phyloP scores from a whole-genome alignment of 2,797 vertebrate species.

The Hypotaenidia okinawae region DNA sequence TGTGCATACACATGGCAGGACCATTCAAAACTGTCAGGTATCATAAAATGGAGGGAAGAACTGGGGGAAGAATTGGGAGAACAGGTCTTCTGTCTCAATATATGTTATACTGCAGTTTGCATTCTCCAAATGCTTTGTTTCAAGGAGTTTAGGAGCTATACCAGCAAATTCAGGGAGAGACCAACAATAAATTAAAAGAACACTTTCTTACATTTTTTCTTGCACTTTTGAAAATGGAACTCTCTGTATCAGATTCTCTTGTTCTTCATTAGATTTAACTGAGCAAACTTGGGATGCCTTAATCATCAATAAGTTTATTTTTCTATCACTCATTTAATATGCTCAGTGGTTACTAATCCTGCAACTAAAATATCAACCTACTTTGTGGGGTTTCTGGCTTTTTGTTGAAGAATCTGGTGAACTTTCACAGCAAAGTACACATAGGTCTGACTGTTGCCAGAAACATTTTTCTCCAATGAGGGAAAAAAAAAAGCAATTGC shows the following conservation, averaged over 20 bases:
- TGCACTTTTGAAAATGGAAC: neutral
- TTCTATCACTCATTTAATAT: neutral
- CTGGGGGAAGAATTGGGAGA: neutral
- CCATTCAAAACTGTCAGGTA: neutral
- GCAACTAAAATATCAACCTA: neutral
- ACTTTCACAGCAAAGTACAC: neutral
- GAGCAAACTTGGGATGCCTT: neutral
- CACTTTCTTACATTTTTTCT: neutral
- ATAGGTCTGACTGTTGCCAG: neutral
- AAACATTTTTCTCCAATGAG: neutral
- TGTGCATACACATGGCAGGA: neutral
- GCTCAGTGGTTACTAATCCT: neutral
- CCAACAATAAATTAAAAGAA: neutral
- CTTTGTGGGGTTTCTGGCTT: neutral
- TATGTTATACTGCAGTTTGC: neutral
- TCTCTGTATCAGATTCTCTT: neutral
- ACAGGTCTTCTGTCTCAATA: neutral
- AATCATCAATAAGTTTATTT: neutral
- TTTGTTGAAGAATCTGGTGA: neutral
- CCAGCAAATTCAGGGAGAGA: neutral
- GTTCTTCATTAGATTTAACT: neutral
- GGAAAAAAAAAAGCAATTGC: neutral
- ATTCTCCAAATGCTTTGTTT: neutral
- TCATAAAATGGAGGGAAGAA: neutral
- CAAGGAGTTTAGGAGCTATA: neutral